These are phyloP conservation scores for Panurus biarmicus DNA, from an alignment of 2,113 vertebrate genomes.

Conservation along the genomic window DNA sequence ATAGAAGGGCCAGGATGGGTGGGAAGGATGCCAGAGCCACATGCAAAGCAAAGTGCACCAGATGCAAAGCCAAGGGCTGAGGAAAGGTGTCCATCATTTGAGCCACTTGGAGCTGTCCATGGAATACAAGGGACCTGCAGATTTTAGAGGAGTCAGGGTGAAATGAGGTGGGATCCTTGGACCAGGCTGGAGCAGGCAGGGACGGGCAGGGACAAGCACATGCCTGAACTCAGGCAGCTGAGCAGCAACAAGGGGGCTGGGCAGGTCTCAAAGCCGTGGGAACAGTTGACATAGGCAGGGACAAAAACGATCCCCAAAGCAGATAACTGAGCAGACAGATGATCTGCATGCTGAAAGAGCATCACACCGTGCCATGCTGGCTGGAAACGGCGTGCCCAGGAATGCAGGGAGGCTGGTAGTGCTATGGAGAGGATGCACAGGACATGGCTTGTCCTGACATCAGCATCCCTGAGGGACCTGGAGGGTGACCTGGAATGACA, in stretches of 20 bases:
- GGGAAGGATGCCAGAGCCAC: not conserved
- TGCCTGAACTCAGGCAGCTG: not conserved
- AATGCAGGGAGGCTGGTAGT: not conserved
- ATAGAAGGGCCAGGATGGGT: not conserved
- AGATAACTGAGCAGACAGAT: not conserved
- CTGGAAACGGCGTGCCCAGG: accelerated
- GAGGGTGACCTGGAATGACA: not conserved
- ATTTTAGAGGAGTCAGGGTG: not conserved
- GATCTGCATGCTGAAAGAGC: not conserved
- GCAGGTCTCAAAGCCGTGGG: not conserved
- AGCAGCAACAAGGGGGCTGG: not conserved
- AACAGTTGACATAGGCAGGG: not conserved
- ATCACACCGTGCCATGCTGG: accelerated
- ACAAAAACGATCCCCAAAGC: not conserved
- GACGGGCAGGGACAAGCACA: not conserved
- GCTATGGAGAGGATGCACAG: not conserved
- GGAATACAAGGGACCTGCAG: not conserved
- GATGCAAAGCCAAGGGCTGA: not conserved
- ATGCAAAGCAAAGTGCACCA: not conserved
- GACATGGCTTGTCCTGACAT: not conserved
- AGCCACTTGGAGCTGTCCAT: too few relatives aligned
- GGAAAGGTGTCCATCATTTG: not conserved
- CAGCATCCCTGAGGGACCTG: not conserved
- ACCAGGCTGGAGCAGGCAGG: not conserved
- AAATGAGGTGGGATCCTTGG: not conserved